Evolutionary conservation across 2,797 vertebrate species (phyloP).

Genomic region (Somateria mollissima): DNA sequence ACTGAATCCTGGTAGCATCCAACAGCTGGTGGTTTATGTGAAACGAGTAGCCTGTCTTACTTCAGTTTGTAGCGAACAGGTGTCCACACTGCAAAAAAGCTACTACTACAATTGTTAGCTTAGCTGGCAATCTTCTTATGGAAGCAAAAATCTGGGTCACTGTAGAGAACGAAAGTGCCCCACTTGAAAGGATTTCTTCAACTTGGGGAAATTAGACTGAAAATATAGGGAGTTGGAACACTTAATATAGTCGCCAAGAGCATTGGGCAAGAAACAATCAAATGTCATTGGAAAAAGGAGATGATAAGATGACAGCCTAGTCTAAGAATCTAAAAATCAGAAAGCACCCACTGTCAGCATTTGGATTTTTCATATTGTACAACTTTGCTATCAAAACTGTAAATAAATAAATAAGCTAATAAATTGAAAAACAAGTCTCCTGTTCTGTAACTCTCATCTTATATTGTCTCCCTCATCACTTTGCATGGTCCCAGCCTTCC

Average conservation of each 20-base stretch:
- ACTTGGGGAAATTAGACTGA: not conserved
- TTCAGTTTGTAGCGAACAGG: slow-evolving; percentile 65
- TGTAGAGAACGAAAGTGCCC: not conserved
- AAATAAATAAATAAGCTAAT: not conserved
- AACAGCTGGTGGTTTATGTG: slow-evolving; percentile 72
- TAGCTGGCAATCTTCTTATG: not conserved
- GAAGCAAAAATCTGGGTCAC: not conserved
- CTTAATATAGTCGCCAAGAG: not conserved
- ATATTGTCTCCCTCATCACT: not conserved
- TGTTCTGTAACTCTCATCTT: not conserved
- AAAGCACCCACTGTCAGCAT: not conserved
- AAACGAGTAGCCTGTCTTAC: slow-evolving; percentile 64
- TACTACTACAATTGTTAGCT: slow-evolving; percentile 45
- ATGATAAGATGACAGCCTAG: not conserved
- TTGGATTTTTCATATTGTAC: not conserved
- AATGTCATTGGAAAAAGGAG: not conserved
- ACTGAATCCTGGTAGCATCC: slow-evolving; percentile 62
- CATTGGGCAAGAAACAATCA: not conserved
- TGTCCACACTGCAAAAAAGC: slow-evolving; percentile 46
- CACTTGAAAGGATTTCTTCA: not conserved
- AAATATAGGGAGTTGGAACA: not conserved
- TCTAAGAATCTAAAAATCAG: not conserved
- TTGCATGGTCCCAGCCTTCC: not conserved
- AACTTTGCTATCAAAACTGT: not conserved
- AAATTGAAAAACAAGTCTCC: not conserved